These are phyloP conservation scores for Aphyosemion australe DNA, from an alignment of 2,113 vertebrate species.

Conservation along the genomic window DNA sequence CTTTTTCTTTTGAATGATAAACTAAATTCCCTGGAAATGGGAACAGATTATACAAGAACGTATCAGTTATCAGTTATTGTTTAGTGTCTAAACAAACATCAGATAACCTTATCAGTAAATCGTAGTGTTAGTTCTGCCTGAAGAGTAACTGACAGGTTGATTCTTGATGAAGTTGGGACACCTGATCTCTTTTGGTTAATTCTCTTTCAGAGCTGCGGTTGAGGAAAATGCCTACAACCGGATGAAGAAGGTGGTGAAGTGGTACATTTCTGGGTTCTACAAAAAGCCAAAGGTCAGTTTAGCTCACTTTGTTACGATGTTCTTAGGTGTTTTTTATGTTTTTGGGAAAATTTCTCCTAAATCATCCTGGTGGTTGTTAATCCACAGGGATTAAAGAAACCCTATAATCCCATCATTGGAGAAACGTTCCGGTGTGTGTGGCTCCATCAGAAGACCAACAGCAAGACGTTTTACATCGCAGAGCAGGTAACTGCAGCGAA, in stretches of 20 bases:
- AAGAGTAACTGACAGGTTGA: too few relatives aligned
- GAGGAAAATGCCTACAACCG: constrained; percentile 97
- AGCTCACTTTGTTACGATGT: neutral
- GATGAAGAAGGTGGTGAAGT: constrained; percentile 98
- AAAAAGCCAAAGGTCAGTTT: constrained; percentile 94
- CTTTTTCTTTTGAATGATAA: too few relatives aligned
- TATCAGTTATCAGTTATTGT: too few relatives aligned
- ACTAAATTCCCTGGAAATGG: too few relatives aligned
- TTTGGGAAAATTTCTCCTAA: neutral
- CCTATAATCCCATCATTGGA: constrained; percentile 98
- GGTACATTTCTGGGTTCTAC: constrained; percentile 99
- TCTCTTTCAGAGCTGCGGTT: constrained; percentile 85
- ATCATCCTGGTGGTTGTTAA: neutral
- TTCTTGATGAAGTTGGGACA: too few relatives aligned
- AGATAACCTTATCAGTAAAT: too few relatives aligned
- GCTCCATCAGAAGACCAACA: constrained; percentile 93
- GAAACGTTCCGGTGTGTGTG: constrained; percentile 97
- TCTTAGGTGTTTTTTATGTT: neutral
- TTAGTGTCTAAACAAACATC: too few relatives aligned
- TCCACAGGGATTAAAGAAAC: constrained; percentile 94
- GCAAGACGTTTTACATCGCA: constrained; percentile 98
- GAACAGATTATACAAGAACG: too few relatives aligned
- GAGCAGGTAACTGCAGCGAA: constrained; percentile 85
- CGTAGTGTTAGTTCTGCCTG: too few relatives aligned
- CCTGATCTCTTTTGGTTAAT: neutral